phyloP scores from a whole-genome alignment of 2,797 vertebrate genomes.

The Sarcophilus harrisii region DNA sequence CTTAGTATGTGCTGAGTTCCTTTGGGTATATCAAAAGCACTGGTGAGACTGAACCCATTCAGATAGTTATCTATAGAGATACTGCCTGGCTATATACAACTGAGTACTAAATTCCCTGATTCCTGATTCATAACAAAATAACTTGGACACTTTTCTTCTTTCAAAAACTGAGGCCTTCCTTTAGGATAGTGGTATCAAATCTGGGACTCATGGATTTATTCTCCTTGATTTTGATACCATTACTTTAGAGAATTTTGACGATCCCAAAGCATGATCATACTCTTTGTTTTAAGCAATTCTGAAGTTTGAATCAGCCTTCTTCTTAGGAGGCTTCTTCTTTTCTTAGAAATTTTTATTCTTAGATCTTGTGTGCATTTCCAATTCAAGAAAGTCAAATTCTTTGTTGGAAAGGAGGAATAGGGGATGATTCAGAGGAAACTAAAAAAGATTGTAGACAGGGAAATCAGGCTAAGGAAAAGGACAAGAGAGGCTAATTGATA shows the following conservation, averaged over 20 bases:
- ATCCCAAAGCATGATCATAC: background rate
- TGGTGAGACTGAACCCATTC: background rate
- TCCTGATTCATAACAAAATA: background rate
- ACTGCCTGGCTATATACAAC: background rate
- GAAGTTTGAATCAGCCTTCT: background rate
- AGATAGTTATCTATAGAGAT: background rate
- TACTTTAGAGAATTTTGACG: background rate
- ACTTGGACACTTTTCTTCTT: background rate
- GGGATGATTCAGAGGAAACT: background rate
- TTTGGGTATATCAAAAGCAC: background rate
- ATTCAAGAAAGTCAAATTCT: conserved; percentile 28
- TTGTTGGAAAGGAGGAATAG: background rate
- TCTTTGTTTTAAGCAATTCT: background rate
- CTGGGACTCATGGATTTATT: background rate
- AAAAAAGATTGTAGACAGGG: background rate
- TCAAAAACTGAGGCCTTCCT: background rate
- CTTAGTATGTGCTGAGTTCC: background rate
- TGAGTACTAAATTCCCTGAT: background rate
- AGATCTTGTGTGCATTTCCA: background rate
- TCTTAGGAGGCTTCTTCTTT: too few species aligned
- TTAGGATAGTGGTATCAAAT: background rate
- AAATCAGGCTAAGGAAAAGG: background rate
- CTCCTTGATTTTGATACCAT: background rate
- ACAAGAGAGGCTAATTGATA: accelerated
- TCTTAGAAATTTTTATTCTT: background rate